phyloP scores from a whole-genome alignment of 2,888 invertebrate genomes.

The Chaetogeoica ovagalla region DNA sequence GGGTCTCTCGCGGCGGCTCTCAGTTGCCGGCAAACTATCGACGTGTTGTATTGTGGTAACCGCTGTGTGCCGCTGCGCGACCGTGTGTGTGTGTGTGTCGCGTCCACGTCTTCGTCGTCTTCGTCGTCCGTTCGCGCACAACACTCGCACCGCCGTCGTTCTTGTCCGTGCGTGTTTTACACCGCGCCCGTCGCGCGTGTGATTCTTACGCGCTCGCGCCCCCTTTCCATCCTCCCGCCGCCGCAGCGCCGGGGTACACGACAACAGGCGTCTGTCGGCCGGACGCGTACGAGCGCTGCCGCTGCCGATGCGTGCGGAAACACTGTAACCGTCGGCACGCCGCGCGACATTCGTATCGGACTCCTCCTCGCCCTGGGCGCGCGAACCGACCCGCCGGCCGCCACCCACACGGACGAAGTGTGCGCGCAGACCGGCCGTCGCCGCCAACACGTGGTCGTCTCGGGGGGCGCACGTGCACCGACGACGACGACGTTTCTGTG shows the following conservation, averaged over 20 bases:
- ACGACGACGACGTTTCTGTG: conserved; percentile 53
- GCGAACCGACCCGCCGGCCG: no score
- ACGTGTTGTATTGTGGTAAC: conserved; percentile 49
- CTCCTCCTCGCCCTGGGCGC: no score
- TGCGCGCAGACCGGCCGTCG: not conserved
- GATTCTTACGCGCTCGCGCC: no score
- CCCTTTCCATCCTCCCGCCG: no score
- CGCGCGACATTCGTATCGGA: no score
- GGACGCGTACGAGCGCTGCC: not conserved
- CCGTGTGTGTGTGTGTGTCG: not conserved
- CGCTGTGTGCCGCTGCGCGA: conserved; percentile 17
- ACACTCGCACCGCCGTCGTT: no score
- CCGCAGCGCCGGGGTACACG: no score
- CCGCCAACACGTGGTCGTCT: conserved; percentile 35
- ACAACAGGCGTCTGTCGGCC: not conserved
- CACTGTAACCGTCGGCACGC: not conserved
- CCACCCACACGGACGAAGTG: no score
- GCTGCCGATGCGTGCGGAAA: not conserved
- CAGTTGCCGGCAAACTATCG: conserved; percentile 53
- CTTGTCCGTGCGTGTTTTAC: no score
- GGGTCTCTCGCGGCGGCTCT: conserved; percentile 22
- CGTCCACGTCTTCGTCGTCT: not conserved
- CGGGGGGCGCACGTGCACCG: conserved; percentile 52
- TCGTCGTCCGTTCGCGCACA: not conserved
- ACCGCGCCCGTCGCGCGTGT: not conserved